A percentile compares a stretch with the other conserved stretches of the same genome.
These are phyloP conservation scores for Bombus superbus DNA, from an alignment of 1,140 invertebrate species.

Conservation along the genomic window DNA sequence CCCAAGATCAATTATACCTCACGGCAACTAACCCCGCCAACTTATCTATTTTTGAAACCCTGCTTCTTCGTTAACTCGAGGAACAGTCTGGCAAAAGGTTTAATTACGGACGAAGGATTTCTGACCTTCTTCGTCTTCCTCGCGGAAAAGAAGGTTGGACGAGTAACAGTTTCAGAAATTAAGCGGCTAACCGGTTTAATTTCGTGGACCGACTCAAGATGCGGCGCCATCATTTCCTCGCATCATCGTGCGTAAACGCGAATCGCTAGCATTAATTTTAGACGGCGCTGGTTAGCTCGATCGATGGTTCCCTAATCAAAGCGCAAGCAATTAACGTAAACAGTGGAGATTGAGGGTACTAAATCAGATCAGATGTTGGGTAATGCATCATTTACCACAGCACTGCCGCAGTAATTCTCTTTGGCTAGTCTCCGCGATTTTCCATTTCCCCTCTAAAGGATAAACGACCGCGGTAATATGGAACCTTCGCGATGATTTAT, in stretches of 20 bases:
- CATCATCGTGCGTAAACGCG: conserved; percentile 37
- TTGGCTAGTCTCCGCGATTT: conserved; percentile 8
- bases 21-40: neutral
- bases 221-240: conserved; percentile 1
- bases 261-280: conserved; percentile 63
- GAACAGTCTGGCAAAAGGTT: neutral
- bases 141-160: neutral
- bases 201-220: neutral
- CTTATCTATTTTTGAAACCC: conserved; percentile 6
- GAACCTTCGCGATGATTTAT: neutral
- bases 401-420: conserved; percentile 45
- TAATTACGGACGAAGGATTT: neutral
- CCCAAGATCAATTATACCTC: neutral
- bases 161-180: neutral
- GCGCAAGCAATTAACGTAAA: conserved; percentile 65
- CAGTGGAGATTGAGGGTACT: conserved; percentile 65
- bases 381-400: conserved; percentile 63
- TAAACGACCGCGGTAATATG: neutral
- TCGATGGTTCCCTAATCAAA: conserved; percentile 63
- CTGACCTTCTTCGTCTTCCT: no score
- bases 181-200: conserved; percentile 6
- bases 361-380: conserved; percentile 63
- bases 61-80: neutral
- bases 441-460: neutral
- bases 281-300: conserved; percentile 34